Evolutionary conservation across 2,113 vertebrate genomes (phyloP).

Genomic region (Dicerorhinus sumatrensis): DNA sequence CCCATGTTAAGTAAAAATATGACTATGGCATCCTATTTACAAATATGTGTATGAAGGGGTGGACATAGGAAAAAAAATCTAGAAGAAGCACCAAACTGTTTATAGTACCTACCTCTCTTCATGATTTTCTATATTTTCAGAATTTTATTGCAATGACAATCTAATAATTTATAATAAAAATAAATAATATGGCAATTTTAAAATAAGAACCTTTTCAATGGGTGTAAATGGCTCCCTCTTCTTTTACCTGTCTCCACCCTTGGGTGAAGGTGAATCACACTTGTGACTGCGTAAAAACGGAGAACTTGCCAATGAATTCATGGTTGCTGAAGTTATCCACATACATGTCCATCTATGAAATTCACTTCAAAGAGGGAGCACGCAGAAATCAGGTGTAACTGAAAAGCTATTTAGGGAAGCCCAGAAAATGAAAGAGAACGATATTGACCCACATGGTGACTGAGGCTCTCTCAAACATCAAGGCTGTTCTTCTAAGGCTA

Average conservation of each 20-base stretch:
- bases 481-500: background rate
- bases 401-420: background rate
- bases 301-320: background rate
- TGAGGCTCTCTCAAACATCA: background rate
- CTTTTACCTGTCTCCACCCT: background rate
- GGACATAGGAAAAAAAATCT: background rate
- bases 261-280: background rate
- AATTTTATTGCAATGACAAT: background rate
- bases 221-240: background rate
- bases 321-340: background rate
- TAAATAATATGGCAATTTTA: background rate
- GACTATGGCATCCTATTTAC: background rate
- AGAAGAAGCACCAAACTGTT: background rate
- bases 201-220: background rate
- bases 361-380: too few relatives aligned
- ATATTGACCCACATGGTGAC: accelerated
- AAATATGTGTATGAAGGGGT: too few relatives aligned
- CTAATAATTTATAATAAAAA: background rate
- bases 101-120: background rate
- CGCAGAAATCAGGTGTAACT: too few relatives aligned
- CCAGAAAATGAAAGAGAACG: background rate
- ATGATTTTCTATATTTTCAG: background rate
- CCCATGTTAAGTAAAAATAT: background rate
- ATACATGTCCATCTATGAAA: background rate
- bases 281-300: accelerated